Base-by-base conservation (phyloP, 2,113 vertebrate species). In the Hystrix cristata region DNA sequence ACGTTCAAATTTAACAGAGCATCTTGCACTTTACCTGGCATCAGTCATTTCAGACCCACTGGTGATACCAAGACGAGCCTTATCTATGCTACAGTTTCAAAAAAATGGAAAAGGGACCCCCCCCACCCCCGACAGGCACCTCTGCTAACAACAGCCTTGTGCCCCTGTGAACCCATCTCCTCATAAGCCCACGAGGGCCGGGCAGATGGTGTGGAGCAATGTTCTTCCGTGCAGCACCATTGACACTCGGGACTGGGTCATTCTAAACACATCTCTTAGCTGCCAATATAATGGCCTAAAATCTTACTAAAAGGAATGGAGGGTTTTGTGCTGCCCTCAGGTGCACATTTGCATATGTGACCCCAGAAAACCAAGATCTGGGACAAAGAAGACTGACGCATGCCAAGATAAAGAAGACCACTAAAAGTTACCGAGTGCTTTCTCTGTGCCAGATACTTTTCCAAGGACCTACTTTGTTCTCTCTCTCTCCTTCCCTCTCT, bases 51-150 rank as follows among this genome's bases (percentile, higher is more conserved):
- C 21, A 67, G 65, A 57, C 57, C 67, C 59, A 14, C 25, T 87
- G 59, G 53, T 46, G 23, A 43, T 7, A 19, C 57, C 57, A 64
- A 64, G 83, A 51, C 46, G 48, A 65, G 59, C 60, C 7, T 91
- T 65, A 53, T 62, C 43, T 64, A 51, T 48, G n/a, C 72, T 57
- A 38, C 1, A 59, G 46, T 38, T 46, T 38, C 15, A 51, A 48
- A 67, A 57, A 38, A 11, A 85, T 3, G 34, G 31, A 43, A 65
- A 19, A 67, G 38, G 4, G 1, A 0, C 5, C 34, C 11, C 6
- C 29, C 0, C 23, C 9, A 13, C 18, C 1, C 10, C 19, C 5
- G 15, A 48, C 2, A n/a, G 38, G 51, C 0, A 16, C 38, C 51
- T 43, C 55, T 74, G 10, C 16, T 4, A 27, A 31, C 65, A 1